These are phyloP conservation scores for Ranitomeya variabilis DNA, from an alignment of 2,113 vertebrate species.

Conservation along the genomic window DNA sequence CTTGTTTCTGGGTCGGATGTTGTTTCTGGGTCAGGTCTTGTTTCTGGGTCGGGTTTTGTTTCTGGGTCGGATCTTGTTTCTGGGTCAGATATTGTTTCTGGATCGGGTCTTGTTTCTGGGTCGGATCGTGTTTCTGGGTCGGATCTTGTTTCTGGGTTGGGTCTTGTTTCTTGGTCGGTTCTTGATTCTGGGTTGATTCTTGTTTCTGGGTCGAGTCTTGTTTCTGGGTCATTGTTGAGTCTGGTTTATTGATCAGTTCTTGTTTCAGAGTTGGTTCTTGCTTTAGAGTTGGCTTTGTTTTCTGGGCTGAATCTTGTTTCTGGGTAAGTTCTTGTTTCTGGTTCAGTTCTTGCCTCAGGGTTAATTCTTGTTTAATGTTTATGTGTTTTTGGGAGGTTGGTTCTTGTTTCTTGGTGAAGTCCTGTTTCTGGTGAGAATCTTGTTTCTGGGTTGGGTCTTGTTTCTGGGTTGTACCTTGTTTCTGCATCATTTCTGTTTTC, in stretches of 20 bases:
- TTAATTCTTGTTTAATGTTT: not conserved
- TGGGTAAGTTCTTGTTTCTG: not conserved
- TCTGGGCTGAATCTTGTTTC: not conserved
- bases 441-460: not conserved
- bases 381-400: not conserved
- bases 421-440: not conserved
- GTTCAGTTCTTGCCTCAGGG: not conserved
- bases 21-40: not conserved
- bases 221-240: not conserved
- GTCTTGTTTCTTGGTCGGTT: not conserved
- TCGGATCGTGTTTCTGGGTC: not conserved
- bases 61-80: too few species aligned
- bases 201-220: not conserved
- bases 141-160: not conserved
- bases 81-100: not conserved
- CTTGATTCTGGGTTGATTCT: not conserved
- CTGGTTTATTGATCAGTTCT: not conserved
- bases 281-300: not conserved
- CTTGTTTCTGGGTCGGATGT: not conserved
- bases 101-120: not conserved
- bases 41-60: too few species aligned
- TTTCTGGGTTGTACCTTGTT: not conserved
- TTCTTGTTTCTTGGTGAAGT: not conserved
- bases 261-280: not conserved
- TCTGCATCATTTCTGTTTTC: too few species aligned